Evolutionary conservation across 1,140 invertebrate species (phyloP), one percentile per base, ranked within the genome.

Genomic region (Daktulosphaira vitifoliae): DNA sequence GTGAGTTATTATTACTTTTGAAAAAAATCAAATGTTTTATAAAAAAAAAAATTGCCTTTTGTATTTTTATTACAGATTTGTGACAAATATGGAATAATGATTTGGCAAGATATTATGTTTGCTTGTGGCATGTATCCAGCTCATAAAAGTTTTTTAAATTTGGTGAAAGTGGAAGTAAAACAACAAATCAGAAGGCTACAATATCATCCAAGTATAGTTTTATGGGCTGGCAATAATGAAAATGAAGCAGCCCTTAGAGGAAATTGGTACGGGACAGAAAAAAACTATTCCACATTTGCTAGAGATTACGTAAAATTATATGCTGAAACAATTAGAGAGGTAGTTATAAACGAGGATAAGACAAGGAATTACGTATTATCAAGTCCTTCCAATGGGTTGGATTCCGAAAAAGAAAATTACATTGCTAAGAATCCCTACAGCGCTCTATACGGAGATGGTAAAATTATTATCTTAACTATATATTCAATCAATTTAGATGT

Each of bases 101-200:
- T 93, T 42, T 92, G 90, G 90, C 88, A 93, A 77, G 93, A 99
- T 76, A 87, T 98, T 68, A 96, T 98, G 88, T 99, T 98, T 76
- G 96, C 96, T 0, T 98, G 93, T 73, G 81, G 87, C 6, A 89
- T 99, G 84, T 99, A 99, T 77, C 96, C 95, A 5, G 81, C 82
- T 0, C 81, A 82, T 59, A 67, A 76, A 0, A 73, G 79, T 9
- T 98, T 95, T 76, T 75, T 98, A 2, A 68, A 76, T 2, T 84
- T 79, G 11, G 91, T 98, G 0, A 73, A 74, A 33, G 72, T 75
- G 18, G 97, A 99, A 81, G 78, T 97, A 8, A 76, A 76, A 22
- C 86, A 96, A 71, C 93, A 96, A 75, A 82, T 95, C 1, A 77
- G 82, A 66, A 79, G 94, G 65, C 76, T 99, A 6, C 87, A 92